A percentile compares a stretch with the other conserved stretches of the same genome.
These are phyloP conservation scores for Scaptomyza flava DNA, from an alignment of 2,888 invertebrate species.

Conservation along the genomic window DNA sequence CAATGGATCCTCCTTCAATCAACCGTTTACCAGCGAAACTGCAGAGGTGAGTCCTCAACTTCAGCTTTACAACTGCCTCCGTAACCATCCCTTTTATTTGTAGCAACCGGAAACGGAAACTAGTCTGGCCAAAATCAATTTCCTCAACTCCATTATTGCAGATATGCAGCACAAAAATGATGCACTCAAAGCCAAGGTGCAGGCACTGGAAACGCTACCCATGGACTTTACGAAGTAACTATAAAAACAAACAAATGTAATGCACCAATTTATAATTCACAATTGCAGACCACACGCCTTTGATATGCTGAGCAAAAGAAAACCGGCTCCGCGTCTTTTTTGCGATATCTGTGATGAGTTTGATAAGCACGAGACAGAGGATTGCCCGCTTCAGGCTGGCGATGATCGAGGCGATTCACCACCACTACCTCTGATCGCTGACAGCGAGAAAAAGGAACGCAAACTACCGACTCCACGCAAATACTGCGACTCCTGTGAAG, in stretches of 20 bases:
- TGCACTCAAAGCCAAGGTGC: slow-evolving; percentile 90
- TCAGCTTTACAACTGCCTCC: background rate
- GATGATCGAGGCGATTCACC: slow-evolving; percentile 85
- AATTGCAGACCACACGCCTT: slow-evolving; percentile 85
- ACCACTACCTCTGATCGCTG: slow-evolving; percentile 41
- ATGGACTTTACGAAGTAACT: slow-evolving; percentile 85
- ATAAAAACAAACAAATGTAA: too few species aligned
- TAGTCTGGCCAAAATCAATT: slow-evolving; percentile 89
- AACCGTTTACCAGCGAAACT: slow-evolving; percentile 1
- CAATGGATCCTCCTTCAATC: slow-evolving; percentile 32
- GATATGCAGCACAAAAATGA: slow-evolving; percentile 98
- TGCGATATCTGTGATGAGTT: slow-evolving; percentile 99
- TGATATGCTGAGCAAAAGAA: slow-evolving; percentile 84
- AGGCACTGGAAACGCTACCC: slow-evolving; percentile 88
- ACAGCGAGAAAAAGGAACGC: slow-evolving; percentile 77
- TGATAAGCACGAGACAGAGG: slow-evolving; percentile 98
- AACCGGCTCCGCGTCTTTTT: slow-evolving; percentile 91
- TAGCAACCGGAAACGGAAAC: slow-evolving; percentile 85
- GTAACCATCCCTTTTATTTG: background rate
- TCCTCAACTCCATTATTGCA: slow-evolving; percentile 98
- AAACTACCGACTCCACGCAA: slow-evolving; percentile 87
- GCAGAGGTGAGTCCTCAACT: slow-evolving; percentile 24
- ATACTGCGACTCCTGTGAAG: slow-evolving; percentile 97
- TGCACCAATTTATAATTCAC: background rate
- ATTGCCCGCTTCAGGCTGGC: slow-evolving; percentile 94